phyloP scores from a whole-genome alignment of 2,113 vertebrate species.

The Cercocebus atys region DNA sequence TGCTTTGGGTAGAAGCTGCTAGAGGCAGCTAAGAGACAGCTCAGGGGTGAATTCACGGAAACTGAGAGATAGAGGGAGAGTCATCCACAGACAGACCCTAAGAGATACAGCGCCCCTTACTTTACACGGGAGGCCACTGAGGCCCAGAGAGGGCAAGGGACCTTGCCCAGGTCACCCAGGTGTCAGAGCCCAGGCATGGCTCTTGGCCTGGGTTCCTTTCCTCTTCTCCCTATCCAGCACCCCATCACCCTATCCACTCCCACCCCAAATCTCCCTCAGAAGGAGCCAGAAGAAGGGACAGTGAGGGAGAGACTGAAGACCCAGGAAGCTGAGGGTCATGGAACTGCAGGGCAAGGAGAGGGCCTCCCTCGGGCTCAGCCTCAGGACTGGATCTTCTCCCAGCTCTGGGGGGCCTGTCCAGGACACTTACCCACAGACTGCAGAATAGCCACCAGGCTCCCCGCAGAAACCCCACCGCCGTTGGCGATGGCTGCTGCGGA shows the following conservation, averaged over 20 bases:
- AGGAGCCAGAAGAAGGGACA: background rate
- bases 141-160: background rate
- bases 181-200: background rate
- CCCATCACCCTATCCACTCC: too few relatives aligned
- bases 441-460: conserved; percentile 43
- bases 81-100: background rate
- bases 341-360: background rate
- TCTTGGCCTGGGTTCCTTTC: too few relatives aligned
- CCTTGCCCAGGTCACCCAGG: background rate
- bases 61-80: background rate
- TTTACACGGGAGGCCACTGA: background rate
- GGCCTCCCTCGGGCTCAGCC: too few relatives aligned
- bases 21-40: background rate
- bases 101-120: background rate
- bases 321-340: rapidly evolving
- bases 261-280: too few relatives aligned
- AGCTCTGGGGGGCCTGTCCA: rapidly evolving
- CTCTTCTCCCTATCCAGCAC: too few relatives aligned
- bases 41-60: background rate
- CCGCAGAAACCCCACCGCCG: rapidly evolving
- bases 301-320: background rate
- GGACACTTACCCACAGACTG: conserved; percentile 53
- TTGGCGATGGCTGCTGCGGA: background rate
- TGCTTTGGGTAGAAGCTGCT: background rate
- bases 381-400: rapidly evolving